Conservation (phyloP, 2,113 vertebrate genomes). For the Alethe diademata region DNA sequence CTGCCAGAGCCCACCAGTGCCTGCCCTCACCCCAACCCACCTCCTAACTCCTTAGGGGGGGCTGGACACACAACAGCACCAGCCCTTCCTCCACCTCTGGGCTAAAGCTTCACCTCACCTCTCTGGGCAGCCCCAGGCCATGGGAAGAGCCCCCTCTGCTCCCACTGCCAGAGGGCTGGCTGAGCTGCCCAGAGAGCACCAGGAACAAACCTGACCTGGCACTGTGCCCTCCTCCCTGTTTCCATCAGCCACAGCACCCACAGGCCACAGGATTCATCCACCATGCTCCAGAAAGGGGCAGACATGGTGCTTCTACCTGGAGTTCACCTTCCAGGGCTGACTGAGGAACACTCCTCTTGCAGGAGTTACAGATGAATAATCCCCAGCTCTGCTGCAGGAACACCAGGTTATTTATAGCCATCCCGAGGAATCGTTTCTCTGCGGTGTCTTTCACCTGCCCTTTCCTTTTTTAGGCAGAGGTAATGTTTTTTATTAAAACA, state of each 20-base stretch:
- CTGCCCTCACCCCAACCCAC: too few species aligned
- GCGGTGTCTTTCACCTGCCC: not conserved
- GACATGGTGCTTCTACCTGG: accelerated
- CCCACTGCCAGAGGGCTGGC: not conserved
- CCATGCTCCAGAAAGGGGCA: accelerated
- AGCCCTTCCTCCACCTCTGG: not conserved
- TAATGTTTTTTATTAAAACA: not conserved
- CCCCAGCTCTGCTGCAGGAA: not conserved
- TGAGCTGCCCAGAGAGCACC: accelerated
- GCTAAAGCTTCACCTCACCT: not conserved
- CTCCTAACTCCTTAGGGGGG: accelerated
- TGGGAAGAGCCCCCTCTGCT: not conserved
- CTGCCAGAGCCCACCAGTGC: accelerated
- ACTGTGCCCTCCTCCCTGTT: accelerated
- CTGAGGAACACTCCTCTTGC: not conserved
- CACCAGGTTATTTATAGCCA: not conserved
- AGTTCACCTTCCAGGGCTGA: not conserved
- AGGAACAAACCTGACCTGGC: accelerated
- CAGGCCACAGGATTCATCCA: accelerated
- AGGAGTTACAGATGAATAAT: not conserved
- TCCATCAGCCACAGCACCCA: not conserved
- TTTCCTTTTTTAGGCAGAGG: not conserved
- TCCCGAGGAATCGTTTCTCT: not conserved
- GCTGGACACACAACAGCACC: accelerated
- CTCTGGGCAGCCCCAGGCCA: not conserved